These are phyloP conservation scores for Mesocentrotus franciscanus DNA, from an alignment of 53 echinoderm and acorn worm species.

Conservation along the genomic window DNA sequence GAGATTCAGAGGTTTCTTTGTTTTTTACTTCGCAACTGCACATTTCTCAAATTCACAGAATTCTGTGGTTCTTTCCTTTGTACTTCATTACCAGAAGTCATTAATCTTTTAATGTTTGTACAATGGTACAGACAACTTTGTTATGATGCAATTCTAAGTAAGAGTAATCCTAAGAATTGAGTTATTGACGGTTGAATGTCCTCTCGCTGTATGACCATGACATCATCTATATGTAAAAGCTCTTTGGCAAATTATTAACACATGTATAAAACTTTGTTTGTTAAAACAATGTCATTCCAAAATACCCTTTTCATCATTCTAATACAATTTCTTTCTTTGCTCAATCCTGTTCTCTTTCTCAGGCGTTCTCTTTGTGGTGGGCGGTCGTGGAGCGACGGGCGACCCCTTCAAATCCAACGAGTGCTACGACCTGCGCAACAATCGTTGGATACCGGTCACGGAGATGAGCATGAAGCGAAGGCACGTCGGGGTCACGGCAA, in stretches of 20 bases:
- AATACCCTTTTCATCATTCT: background rate
- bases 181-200: background rate
- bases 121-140: background rate
- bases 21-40: background rate
- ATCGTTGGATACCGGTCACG: slow-evolving; percentile 86
- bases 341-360: background rate
- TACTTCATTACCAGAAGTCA: background rate
- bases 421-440: slow-evolving; percentile 90
- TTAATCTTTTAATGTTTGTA: background rate
- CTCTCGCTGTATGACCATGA: background rate
- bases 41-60: background rate
- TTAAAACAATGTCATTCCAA: background rate
- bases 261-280: too few species aligned
- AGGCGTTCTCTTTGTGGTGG: slow-evolving; percentile 97
- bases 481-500: slow-evolving; percentile 93
- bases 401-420: slow-evolving; percentile 96
- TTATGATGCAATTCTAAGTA: background rate
- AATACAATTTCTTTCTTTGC: background rate
- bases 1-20: background rate
- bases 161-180: too few species aligned
- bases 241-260: background rate
- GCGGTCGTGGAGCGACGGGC: slow-evolving; percentile 88
- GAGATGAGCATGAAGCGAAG: slow-evolving; percentile 92
- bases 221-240: background rate
- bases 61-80: background rate